Conservation (phyloP, 2,113 vertebrate species). For the Ranitomeya variabilis region DNA sequence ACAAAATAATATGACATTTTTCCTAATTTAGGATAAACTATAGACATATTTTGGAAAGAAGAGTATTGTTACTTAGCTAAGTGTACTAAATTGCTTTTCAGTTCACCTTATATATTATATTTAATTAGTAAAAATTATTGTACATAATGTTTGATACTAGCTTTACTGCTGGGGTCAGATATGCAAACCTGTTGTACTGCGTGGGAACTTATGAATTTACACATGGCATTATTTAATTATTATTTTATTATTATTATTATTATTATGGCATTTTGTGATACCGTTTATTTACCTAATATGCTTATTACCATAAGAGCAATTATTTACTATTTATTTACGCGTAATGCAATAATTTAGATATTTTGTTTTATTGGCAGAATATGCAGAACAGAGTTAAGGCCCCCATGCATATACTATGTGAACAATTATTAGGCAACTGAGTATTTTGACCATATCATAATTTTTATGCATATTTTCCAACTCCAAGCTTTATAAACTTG, state of each 20-base stretch:
- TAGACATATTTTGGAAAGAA: not conserved
- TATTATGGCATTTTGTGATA: not conserved
- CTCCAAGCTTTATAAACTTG: too few species aligned
- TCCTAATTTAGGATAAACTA: constrained; percentile 34
- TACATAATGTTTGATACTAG: not conserved
- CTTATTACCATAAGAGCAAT: not conserved
- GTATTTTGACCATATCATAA: too few species aligned
- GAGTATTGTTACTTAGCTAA: not conserved
- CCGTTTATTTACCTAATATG: not conserved
- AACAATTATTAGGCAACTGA: too few species aligned
- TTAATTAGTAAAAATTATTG: not conserved
- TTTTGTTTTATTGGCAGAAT: too few species aligned
- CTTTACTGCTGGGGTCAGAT: not conserved
- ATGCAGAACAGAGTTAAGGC: too few species aligned
- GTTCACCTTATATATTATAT: not conserved
- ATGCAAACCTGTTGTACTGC: not conserved
- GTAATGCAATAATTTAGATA: too few species aligned
- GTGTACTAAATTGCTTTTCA: not conserved
- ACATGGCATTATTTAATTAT: not conserved
- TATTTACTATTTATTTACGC: too few species aligned
- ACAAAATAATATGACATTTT: constrained; percentile 21
- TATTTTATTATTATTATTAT: not conserved
- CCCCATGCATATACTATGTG: too few species aligned
- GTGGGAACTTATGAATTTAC: not conserved
- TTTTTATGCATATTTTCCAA: too few species aligned